Base-by-base conservation (phyloP, 2,888 invertebrate genomes). In the Trichogramma dendrolimi region DNA sequence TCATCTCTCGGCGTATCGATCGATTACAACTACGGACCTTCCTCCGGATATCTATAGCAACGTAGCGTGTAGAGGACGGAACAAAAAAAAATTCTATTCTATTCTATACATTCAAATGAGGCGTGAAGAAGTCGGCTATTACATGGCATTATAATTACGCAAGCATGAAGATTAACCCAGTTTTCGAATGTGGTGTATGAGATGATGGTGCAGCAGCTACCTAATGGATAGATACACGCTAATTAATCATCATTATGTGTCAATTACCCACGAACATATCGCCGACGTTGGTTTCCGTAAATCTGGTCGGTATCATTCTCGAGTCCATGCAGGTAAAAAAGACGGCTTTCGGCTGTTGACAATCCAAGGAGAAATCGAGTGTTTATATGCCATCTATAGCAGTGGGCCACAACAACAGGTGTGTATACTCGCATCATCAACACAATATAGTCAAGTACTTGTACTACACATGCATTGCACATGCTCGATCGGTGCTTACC, bases 241-340 rank as follows among this genome's bases (percentile, higher is more conserved):
- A 27, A 27, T 27, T 27, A 2, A 27, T 27, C 27, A 27, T 27
- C 27, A 27, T 27, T 27, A 0, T 27, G 2, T 27, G 27, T 27
- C 14, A 27, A 27, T 27, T 82, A 93, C 93, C 92, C 71, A 97
- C 91, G 83, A 96, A 97, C 94, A 96, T 96, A 79, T 98, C 96
- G 52, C 98, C 98, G 67, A 96, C 92, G 80, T 94, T 90, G 60
- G 94, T 94, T 83, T 94, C 92, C 60, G 95, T 95, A 80, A 96
- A 95, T 78, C 94, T 85, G 63, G 96, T 94, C 39, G 97, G 96
- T 72, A 96, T 89, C 91, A 98, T 94, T 81, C 98, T 85, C 79
- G 94, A 94, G 85, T 98, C 97, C 90, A 98, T 96, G 80, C 97
- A 98, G 50, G 96, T 94, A 81, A 97, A 96, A 83, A 97, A 94